These are phyloP conservation scores for Polypedilum pembai DNA, from an alignment of 1,140 invertebrate genomes.

Conservation along the genomic window DNA sequence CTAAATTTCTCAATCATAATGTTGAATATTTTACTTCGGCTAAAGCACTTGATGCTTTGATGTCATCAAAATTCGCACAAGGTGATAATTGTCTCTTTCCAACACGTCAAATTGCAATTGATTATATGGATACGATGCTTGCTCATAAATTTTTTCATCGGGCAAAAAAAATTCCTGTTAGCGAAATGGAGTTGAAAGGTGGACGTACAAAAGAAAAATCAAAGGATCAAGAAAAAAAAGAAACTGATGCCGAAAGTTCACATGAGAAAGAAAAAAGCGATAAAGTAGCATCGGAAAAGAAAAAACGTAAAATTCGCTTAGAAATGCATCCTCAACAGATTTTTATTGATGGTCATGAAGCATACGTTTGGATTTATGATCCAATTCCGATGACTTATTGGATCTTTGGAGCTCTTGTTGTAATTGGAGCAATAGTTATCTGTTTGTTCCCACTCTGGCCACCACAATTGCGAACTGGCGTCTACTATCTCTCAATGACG, in stretches of 20 bases:
- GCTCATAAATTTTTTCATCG: conserved; percentile 92
- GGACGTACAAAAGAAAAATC: conserved; percentile 43
- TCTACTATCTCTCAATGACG: conserved; percentile 93
- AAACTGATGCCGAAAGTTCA: conserved; percentile 42
- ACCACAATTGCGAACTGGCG: conserved; percentile 79
- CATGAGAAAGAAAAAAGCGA: conserved; percentile 39
- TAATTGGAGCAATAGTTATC: conserved; percentile 88
- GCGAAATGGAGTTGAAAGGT: conserved; percentile 63
- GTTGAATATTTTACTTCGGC: conserved; percentile 90
- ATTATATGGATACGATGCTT: conserved; percentile 78
- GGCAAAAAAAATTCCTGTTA: conserved; percentile 78
- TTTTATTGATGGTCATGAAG: conserved; percentile 88
- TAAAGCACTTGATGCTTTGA: conserved; percentile 83
- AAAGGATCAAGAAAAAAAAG: conserved; percentile 49
- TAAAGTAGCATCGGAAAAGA: conserved; percentile 48
- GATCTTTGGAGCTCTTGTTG: conserved; percentile 83
- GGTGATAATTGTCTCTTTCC: conserved; percentile 72
- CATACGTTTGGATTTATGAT: conserved; percentile 99
- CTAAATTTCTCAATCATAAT: conserved; percentile 90
- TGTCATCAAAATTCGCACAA: conserved; percentile 87
- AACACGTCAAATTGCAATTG: conserved; percentile 66
- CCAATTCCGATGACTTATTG: conserved; percentile 95
- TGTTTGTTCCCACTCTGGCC: conserved; percentile 99
- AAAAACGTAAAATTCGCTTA: conserved; percentile 65
- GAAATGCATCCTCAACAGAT: conserved; percentile 95